These are phyloP conservation scores for Dolichopus griseipennis DNA, from an alignment of 2,888 invertebrate genomes.

Conservation along the genomic window DNA sequence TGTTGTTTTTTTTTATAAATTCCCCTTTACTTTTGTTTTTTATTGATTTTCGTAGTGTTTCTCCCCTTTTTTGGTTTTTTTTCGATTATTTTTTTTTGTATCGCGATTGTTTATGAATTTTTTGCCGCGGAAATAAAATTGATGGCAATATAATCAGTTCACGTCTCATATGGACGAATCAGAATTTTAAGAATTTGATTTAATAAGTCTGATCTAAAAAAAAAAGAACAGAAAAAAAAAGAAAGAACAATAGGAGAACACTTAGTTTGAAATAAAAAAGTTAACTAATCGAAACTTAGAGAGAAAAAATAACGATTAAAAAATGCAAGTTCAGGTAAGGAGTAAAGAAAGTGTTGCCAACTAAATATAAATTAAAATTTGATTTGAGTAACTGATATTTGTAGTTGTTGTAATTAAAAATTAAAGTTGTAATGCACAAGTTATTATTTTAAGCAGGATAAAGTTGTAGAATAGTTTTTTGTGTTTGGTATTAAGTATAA, in stretches of 20 bases:
- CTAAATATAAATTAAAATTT: too few relatives aligned
- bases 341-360: too few relatives aligned
- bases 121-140: background rate
- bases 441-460: too few relatives aligned
- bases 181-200: slow-evolving; percentile 3
- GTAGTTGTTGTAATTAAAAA: too few relatives aligned
- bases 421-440: too few relatives aligned
- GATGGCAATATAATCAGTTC: background rate
- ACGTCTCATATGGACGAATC: background rate
- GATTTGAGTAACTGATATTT: too few relatives aligned
- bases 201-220: background rate
- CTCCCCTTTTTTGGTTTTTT: background rate
- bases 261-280: background rate
- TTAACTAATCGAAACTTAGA: background rate
- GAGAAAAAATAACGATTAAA: background rate
- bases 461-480: too few relatives aligned
- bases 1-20: background rate
- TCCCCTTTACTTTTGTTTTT: background rate
- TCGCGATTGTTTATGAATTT: background rate
- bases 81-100: background rate
- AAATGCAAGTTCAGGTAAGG: too few relatives aligned
- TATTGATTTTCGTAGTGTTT: too few relatives aligned
- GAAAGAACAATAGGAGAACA: background rate
- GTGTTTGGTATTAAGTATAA: too few relatives aligned
- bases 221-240: background rate